Base-by-base conservation (phyloP, 1,140 invertebrate species). In the Macrosteles quadrilineatus region DNA sequence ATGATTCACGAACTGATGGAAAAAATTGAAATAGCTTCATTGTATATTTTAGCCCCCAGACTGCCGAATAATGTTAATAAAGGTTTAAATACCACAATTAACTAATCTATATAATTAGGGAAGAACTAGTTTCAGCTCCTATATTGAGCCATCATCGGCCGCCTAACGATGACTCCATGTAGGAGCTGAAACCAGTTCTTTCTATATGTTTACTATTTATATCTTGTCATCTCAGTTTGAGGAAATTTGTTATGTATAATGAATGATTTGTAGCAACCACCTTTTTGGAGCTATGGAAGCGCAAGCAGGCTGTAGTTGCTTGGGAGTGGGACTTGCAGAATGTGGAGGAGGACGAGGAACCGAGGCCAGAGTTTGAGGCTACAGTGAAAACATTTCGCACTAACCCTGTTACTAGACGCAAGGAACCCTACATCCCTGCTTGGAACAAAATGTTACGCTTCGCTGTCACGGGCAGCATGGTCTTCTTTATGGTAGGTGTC, bases 291-390 rank as follows among this genome's bases (percentile, higher is more conserved):
- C 82, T 97, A 63, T 98, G 96, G 96, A 96, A 97, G 80, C 83
- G 96, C 27, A 90, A 91, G 74, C 94, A 96, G 78, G 92, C 90
- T 0, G 87, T 93, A 0, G 83, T 96, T 14, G 87, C 90, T 14
- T 95, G 93, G 93, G 93, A 96, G 79, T 96, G 93, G 96, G 95
- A 97, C 77, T 80, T 97, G 1, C 88, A 92, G 55, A 90, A 91
- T 53, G 86, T 87, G 14, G 93, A 95, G 72, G 86, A 90, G 76
- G 91, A 95, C 75, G 92, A 95, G 80, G 93, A 95, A 74, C 88
- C 91, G 0, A 83, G 93, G 31, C 94, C 94, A 0, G 94, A 97
- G 80, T 96, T 95, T 74, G 93, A 96, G 76, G 86, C 90, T 0
- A 89, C 91, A 23, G 92, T 93, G 3, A 95, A 91, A 75, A 94